These are phyloP conservation scores for Coecobrya sp. DNA, from an alignment of 2,888 invertebrate species.

Conservation along the genomic window DNA sequence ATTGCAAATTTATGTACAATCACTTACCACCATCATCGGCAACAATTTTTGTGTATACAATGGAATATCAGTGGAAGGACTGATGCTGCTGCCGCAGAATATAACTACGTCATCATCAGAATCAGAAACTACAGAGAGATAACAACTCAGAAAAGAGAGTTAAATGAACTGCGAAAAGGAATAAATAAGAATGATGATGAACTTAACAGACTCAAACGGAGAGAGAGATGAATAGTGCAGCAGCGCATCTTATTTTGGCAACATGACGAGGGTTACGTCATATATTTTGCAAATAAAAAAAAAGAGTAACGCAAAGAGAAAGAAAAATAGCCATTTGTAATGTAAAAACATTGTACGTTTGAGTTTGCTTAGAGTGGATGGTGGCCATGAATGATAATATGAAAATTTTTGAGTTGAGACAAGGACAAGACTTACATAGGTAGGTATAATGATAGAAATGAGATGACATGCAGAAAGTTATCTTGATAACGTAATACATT, in stretches of 20 bases:
- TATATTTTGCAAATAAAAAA: conserved; percentile 44
- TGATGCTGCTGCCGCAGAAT: neutral
- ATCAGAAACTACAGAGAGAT: neutral
- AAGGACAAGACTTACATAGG: conserved; percentile 3
- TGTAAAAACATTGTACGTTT: neutral
- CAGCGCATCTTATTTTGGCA: conserved; percentile 58
- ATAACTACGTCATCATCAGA: neutral
- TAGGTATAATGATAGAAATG: neutral
- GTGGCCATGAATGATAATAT: conserved; percentile 16
- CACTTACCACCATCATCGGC: neutral
- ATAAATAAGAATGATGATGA: conserved; percentile 44
- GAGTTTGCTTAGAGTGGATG: neutral
- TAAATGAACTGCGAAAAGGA: conserved; percentile 65
- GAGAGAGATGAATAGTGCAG: conserved; percentile 37
- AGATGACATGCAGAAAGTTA: conserved; percentile 51
- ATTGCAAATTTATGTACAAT: conserved; percentile 1
- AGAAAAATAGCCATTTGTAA: neutral
- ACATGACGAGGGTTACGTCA: conserved; percentile 61
- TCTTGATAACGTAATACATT: neutral
- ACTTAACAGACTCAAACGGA: neutral
- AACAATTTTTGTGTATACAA: neutral
- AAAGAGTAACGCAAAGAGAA: neutral
- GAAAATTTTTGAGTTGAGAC: conserved; percentile 30
- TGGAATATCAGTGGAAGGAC: neutral
- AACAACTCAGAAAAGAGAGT: neutral